phyloP scores from a whole-genome alignment of 2,888 invertebrate species.

The Dryocosmus kuriphilus region DNA sequence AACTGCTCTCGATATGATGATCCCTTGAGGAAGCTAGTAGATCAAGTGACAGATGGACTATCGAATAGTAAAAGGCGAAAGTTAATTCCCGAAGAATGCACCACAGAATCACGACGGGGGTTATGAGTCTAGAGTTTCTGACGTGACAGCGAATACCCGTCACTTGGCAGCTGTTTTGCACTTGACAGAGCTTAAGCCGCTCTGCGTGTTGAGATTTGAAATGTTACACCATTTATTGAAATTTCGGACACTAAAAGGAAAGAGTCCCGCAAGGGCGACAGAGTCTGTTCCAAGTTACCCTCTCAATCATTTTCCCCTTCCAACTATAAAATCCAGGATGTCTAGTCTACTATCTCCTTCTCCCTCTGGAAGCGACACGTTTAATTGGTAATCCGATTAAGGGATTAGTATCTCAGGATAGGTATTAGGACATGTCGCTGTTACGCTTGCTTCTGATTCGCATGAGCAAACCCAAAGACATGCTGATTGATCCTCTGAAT shows the following conservation, averaged over 20 bases:
- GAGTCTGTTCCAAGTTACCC: conserved; percentile 29
- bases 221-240: conserved; percentile 65
- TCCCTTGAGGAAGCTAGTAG: conserved; percentile 25
- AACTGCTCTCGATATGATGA: too few species aligned
- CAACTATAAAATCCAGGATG: conserved; percentile 34
- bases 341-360: conserved; percentile 4
- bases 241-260: conserved; percentile 23
- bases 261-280: conserved; percentile 16
- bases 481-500: not conserved
- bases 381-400: conserved; percentile 78
- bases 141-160: conserved; percentile 57
- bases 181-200: conserved; percentile 55
- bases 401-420: conserved; percentile 75
- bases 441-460: conserved; percentile 46
- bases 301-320: conserved; percentile 33
- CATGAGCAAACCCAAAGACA: not conserved
- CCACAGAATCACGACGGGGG: not conserved
- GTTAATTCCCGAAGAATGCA: conserved; percentile 37
- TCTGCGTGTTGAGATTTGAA: conserved; percentile 67
- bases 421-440: conserved; percentile 73
- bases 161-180: conserved; percentile 64
- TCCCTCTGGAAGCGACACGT: conserved; percentile 66
- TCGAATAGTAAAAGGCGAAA: conserved; percentile 11
- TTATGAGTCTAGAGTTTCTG: conserved; percentile 36
- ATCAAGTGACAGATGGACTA: conserved; percentile 17